Evolutionary conservation across 2,797 vertebrate species (phyloP).

Genomic region (Acipenser oxyrinchus): DNA sequence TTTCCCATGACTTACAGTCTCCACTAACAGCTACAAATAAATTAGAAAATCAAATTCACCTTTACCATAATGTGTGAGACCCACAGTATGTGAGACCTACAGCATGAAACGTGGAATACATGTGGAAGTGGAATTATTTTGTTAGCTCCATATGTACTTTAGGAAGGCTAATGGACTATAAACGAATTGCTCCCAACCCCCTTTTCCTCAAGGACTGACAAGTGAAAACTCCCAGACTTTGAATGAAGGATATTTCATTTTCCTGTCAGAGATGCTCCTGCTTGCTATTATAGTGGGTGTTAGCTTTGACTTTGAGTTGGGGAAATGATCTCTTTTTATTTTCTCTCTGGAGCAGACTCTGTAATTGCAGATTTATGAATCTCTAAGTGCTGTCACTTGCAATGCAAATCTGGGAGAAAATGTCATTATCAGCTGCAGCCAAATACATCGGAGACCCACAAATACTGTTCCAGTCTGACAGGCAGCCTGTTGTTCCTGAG

Average conservation of each 20-base stretch:
- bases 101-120: too few relatives aligned
- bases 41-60: too few relatives aligned
- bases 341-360: conserved; percentile 20
- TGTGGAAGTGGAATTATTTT: too few relatives aligned
- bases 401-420: conserved; percentile 33
- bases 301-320: conserved; percentile 4
- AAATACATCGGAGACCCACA: conserved; percentile 16
- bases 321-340: conserved; percentile 11
- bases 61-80: too few relatives aligned
- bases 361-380: conserved; percentile 4
- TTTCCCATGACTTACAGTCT: too few relatives aligned
- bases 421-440: conserved; percentile 26
- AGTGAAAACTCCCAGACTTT: background rate
- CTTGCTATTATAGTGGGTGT: background rate
- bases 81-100: too few relatives aligned
- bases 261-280: background rate
- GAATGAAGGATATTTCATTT: background rate
- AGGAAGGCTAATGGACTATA: background rate
- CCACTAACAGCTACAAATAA: too few relatives aligned
- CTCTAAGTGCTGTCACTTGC: conserved; percentile 23
- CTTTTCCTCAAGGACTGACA: background rate
- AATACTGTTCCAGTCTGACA: conserved; percentile 23
- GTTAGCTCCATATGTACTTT: too few relatives aligned
- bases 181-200: background rate
- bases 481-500: conserved; percentile 1